Evolutionary conservation across 2,888 invertebrate species (phyloP).

Genomic region (Epistrophella euchroma): DNA sequence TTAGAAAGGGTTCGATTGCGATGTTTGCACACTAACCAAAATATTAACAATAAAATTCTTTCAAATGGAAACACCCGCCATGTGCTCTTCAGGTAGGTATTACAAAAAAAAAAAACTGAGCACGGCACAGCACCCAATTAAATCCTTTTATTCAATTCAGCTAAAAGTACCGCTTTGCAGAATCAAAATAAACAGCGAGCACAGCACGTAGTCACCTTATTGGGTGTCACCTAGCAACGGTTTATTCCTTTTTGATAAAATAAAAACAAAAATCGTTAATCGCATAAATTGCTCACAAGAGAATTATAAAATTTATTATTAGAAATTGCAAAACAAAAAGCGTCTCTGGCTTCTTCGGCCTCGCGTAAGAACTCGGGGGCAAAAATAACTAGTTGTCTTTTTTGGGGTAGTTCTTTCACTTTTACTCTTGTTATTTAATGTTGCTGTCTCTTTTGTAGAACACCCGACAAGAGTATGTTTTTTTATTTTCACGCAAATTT

Average conservation of each 20-base stretch:
- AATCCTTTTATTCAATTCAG: slow-evolving; percentile 26
- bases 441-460: slow-evolving; percentile 2
- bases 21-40: slow-evolving; percentile 29
- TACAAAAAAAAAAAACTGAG: neutral
- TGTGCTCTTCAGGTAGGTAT: slow-evolving; percentile 39
- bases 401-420: slow-evolving; percentile 24
- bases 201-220: slow-evolving; percentile 34
- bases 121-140: slow-evolving; percentile 35
- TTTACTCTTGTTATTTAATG: neutral
- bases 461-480: neutral
- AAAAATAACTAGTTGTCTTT: neutral
- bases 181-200: slow-evolving; percentile 44
- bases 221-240: slow-evolving; percentile 28
- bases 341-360: slow-evolving; percentile 25
- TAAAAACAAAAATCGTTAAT: slow-evolving; percentile 3
- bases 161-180: slow-evolving; percentile 43
- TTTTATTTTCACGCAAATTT: neutral
- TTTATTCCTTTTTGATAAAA: slow-evolving; percentile 2
- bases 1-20: neutral
- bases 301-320: slow-evolving; percentile 29
- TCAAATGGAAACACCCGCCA: slow-evolving; percentile 38
- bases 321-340: slow-evolving; percentile 32
- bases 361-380: neutral
- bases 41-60: slow-evolving; percentile 15
- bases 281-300: slow-evolving; percentile 7